Conservation (phyloP, 2,113 vertebrate species). For the Oryzias curvinotus region DNA sequence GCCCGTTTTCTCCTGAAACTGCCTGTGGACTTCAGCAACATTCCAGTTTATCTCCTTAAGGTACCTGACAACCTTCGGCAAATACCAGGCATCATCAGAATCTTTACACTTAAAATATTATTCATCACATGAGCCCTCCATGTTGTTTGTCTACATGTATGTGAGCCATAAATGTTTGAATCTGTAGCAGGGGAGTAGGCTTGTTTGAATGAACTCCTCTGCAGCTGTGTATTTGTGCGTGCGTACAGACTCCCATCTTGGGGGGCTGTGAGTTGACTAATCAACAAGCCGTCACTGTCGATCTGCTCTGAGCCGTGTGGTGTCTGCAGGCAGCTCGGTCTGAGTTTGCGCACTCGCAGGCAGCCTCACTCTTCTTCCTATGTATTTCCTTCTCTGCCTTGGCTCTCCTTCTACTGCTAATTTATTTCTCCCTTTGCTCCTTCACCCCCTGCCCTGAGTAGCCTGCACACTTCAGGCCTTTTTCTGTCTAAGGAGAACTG, state of each 20-base stretch:
- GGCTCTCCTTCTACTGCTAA: too few relatives aligned
- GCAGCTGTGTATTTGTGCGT: conserved; percentile 13
- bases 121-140: too few relatives aligned
- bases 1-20: conserved; percentile 96
- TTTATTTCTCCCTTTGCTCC: conserved; percentile 16
- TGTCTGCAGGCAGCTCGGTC: conserved; percentile 74
- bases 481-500: conserved; percentile 61
- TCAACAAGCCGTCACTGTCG: conserved; percentile 79
- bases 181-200: conserved; percentile 14
- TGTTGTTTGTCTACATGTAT: conserved; percentile 33
- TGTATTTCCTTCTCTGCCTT: conserved; percentile 17
- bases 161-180: conserved; percentile 28
- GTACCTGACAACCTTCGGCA: conserved; percentile 67
- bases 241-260: conserved; percentile 48
- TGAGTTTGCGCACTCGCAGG: not conserved
- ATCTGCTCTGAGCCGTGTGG: conserved; percentile 75
- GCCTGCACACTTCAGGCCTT: conserved; percentile 65
- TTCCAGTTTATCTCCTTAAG: conserved; percentile 98
- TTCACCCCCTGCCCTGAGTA: conserved; percentile 23
- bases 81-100: not conserved
- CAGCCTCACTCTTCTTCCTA: conserved; percentile 17
- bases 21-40: conserved; percentile 97
- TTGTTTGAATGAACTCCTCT: conserved; percentile 45
- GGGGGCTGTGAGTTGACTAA: conserved; percentile 81
- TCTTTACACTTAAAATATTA: not conserved